Evolutionary conservation across 30 jellyfish, hydroid and myxozoan species (phyloP), one percentile per base, ranked within the genome.

Genomic region (Hydractinia echinata): DNA sequence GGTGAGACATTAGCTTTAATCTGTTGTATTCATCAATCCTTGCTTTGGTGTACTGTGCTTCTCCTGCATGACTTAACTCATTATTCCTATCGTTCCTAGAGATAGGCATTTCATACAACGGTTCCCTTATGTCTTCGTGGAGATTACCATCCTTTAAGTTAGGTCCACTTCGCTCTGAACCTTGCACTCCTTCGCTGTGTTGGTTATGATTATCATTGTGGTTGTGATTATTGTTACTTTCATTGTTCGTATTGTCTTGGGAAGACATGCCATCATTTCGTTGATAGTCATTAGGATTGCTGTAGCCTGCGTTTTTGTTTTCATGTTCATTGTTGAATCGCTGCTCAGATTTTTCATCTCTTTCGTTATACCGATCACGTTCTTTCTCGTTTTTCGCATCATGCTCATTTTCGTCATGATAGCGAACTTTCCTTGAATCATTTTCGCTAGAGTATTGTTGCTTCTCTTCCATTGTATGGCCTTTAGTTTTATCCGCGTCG

Each of bases 71-170:
- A 15, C 60, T 51, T 64, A 51, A 51, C 74, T 64, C 74, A 54
- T 11, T 15, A 30, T 56, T 52, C 51, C 60, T 77, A n/a, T 77
- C 76, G 4, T 77, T 77, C 60, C 60, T 77, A 8, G 76, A 64
- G 39, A n/a, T 77, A 54, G 60, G 76, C 72, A 77, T 77, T 61
- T 77, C 85, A 77, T 77, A 60, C 15, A 16, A 62, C 5, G 85
- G 85, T 19, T 60, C 85, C 85, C 55, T 77, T 4, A 76, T 51
- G 53, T 77, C 85, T 62, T 77, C 85, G 56, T 77, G 85, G 44
- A 77, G 13, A 49, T 64, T 77, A 15, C 70, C 70, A 16, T 60
- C 70, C 70, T 60, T 60, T 60, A 13, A 15, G 16, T 15, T 15
- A 13, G 18, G n/a, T 60, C 70, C 70, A 15, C 18, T 60, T 60